Percentiles rank a stretch among this genome's conserved stretches.
phyloP scores from a whole-genome alignment of 92 coral and sea anemone genomes.

The Porites divaricata region DNA sequence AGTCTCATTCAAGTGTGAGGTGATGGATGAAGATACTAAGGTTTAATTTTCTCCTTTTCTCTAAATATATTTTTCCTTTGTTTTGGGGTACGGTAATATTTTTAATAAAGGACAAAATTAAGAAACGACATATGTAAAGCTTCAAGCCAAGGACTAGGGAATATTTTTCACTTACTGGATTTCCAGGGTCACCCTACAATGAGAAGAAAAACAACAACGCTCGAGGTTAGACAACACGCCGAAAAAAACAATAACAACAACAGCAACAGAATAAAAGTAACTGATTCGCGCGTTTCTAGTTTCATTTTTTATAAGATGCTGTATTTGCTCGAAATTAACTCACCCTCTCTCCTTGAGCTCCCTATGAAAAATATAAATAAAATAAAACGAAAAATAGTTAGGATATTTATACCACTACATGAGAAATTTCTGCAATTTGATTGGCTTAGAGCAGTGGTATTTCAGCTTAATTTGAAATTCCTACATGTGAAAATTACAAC shows the following conservation, averaged over 20 bases:
- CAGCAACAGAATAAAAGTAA: background rate
- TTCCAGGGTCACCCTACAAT: slow-evolving; percentile 70
- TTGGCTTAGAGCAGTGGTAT: too few relatives aligned
- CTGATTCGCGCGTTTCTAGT: too few relatives aligned
- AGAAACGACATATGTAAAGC: too few relatives aligned
- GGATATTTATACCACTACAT: background rate
- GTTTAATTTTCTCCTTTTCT: too few relatives aligned
- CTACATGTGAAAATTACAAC: too few relatives aligned
- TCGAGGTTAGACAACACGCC: background rate
- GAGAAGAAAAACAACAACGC: slow-evolving; percentile 3
- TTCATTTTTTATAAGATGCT: background rate
- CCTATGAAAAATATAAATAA: slow-evolving; percentile 44
- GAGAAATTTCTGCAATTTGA: too few relatives aligned
- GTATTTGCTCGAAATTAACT: slow-evolving; percentile 13
- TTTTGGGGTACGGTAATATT: too few relatives aligned
- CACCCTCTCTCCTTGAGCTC: slow-evolving; percentile 76
- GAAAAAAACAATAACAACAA: background rate
- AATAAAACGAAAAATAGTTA: background rate
- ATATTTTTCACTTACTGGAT: slow-evolving; percentile 11
- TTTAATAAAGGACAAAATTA: too few relatives aligned
- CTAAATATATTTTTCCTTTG: too few relatives aligned
- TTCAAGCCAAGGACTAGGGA: background rate
- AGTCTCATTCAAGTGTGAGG: too few relatives aligned
- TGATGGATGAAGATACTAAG: too few relatives aligned
- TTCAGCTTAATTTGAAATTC: too few relatives aligned